Evolutionary conservation across 2,888 invertebrate species (phyloP).

Genomic region (Cerceris rybyensis): DNA sequence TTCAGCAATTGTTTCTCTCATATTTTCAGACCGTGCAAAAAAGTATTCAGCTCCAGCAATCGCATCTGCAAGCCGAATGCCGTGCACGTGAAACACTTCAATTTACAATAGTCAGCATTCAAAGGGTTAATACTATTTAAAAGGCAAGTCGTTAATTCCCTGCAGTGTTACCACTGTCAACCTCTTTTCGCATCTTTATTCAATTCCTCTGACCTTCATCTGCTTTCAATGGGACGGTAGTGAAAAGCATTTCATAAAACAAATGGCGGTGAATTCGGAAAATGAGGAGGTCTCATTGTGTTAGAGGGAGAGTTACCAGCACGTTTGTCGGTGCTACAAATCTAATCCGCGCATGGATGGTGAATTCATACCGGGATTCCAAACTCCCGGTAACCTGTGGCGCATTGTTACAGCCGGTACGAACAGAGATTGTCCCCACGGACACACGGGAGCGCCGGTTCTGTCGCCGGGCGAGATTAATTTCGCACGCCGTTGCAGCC

Average conservation of each 20-base stretch:
- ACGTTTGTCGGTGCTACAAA: slow-evolving; percentile 45
- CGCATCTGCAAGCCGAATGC: no score
- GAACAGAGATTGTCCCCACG: slow-evolving; percentile 61
- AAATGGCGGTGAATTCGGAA: slow-evolving; percentile 8
- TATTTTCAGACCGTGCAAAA: no score
- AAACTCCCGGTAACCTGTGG: slow-evolving; percentile 63
- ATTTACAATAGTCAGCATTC: no score
- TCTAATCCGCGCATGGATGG: slow-evolving; percentile 58
- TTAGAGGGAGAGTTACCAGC: background rate
- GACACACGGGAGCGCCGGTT: slow-evolving; percentile 52
- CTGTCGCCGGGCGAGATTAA: slow-evolving; percentile 72
- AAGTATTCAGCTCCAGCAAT: no score
- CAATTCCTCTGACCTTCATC: no score
- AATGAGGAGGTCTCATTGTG: slow-evolving; percentile 36
- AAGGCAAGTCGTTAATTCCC: no score
- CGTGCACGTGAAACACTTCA: no score
- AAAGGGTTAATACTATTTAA: no score
- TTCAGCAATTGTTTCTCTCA: no score
- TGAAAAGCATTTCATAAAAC: background rate
- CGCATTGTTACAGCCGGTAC: slow-evolving; percentile 62
- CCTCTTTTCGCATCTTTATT: no score
- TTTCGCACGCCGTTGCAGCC: slow-evolving; percentile 74
- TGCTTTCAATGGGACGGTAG: background rate
- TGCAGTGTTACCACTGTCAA: no score
- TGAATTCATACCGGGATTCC: slow-evolving; percentile 60